Percentiles rank a stretch among this genome's conserved stretches.
phyloP scores from a whole-genome alignment of 2,797 vertebrate species.

The Mormyrus hasselquistii region DNA sequence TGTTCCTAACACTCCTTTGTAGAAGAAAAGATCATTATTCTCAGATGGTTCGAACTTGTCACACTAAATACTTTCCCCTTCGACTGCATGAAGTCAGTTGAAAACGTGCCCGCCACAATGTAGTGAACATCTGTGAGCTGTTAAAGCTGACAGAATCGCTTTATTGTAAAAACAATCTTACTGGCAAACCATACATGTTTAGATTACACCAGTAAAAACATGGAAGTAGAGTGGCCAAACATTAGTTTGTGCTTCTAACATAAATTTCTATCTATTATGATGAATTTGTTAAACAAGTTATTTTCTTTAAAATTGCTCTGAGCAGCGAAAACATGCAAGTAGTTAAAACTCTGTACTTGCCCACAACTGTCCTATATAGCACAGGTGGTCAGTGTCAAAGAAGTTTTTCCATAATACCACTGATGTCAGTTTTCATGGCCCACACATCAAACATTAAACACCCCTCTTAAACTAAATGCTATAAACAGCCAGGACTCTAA shows the following conservation, averaged over 20 bases:
- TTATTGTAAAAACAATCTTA: slow-evolving; percentile 46
- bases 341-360: neutral
- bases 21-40: slow-evolving; percentile 9
- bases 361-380: neutral
- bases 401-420: neutral
- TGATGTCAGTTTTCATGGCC: neutral
- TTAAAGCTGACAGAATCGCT: slow-evolving; percentile 49
- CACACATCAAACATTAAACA: neutral
- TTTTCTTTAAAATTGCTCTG: neutral
- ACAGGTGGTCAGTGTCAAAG: neutral
- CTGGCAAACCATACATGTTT: neutral
- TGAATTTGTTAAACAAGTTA: neutral
- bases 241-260: neutral
- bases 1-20: neutral
- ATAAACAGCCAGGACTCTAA: neutral
- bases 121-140: slow-evolving; percentile 58
- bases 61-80: slow-evolving; percentile 54
- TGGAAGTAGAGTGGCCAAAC: neutral
- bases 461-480: neutral
- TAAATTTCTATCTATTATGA: neutral
- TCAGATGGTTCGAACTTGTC: slow-evolving; percentile 62
- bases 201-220: neutral
- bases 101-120: slow-evolving; percentile 59
- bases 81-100: slow-evolving; percentile 47
- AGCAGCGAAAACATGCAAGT: neutral